A percentile compares a stretch with the other conserved stretches of the same genome.
Evolutionary conservation across 2,113 vertebrate species (phyloP).

Genomic region (Rhinichthys klamathensis): DNA sequence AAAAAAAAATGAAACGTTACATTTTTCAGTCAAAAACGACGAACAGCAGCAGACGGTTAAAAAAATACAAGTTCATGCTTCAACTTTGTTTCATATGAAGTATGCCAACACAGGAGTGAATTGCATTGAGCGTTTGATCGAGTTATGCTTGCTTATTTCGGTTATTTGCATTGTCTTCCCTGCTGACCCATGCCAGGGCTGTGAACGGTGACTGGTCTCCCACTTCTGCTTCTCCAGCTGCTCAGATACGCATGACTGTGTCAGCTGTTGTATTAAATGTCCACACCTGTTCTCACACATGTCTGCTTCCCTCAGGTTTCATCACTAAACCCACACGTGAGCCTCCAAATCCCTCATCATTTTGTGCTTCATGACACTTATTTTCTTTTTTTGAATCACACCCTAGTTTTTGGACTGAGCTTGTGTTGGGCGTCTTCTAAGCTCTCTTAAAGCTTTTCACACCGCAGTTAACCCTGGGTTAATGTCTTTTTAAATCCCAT

Average conservation of each 20-base stretch:
- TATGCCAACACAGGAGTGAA: too few species aligned
- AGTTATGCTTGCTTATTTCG: neutral
- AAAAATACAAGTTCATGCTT: too few species aligned
- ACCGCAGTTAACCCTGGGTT: neutral
- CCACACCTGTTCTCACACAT: conserved; percentile 31
- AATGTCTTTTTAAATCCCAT: neutral
- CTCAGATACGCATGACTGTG: neutral
- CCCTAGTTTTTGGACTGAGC: conserved; percentile 2
- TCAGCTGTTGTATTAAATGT: conserved; percentile 10
- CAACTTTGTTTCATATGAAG: too few species aligned
- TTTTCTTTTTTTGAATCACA: neutral
- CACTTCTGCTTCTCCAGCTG: conserved; percentile 13
- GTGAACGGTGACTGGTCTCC: neutral
- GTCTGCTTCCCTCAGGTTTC: neutral
- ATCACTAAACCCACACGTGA: conserved; percentile 20
- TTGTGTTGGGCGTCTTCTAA: neutral
- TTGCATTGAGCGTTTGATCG: neutral
- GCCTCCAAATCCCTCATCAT: neutral
- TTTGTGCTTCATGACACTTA: neutral
- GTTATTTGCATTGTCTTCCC: neutral
- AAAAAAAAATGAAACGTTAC: too few species aligned
- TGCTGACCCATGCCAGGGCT: neutral
- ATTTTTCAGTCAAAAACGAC: too few species aligned
- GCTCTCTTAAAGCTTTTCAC: neutral
- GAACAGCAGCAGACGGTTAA: too few species aligned